Percentiles rank a stretch among this genome's conserved stretches.
Conservation (phyloP, 2,113 vertebrate genomes). For the Eptesicus fuscus region DNA sequence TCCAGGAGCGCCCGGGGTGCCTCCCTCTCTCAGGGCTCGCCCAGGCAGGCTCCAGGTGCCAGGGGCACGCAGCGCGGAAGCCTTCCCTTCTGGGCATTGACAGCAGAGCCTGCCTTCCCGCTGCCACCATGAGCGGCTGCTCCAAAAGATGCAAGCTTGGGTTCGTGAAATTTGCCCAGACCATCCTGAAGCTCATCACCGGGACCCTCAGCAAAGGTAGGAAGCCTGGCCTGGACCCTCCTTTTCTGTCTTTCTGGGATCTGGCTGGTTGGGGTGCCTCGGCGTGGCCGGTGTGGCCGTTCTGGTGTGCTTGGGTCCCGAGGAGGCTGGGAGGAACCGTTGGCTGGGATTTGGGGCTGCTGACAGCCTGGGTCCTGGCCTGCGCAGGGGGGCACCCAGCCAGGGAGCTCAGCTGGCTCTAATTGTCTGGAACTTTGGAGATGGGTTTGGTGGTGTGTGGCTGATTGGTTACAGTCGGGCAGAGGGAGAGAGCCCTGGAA, state of each 20-base stretch:
- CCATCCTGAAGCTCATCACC: constrained; percentile 90
- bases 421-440: constrained; percentile 63
- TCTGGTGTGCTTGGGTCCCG: not conserved
- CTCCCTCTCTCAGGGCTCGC: not conserved
- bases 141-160: constrained; percentile 91
- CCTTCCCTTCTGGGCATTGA: not conserved
- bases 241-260: not conserved
- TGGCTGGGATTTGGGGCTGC: constrained; percentile 40
- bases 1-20: not conserved
- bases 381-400: not conserved
- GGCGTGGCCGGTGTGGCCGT: not conserved
- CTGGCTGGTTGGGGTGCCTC: not conserved
- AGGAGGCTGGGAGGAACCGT: not conserved
- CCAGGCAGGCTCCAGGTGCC: constrained; percentile 20
- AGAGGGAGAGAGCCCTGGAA: not conserved
- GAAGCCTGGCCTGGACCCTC: not conserved
- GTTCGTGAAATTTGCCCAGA: constrained; percentile 89
- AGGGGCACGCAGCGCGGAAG: not conserved
- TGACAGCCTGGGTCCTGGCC: constrained; percentile 9
- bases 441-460: constrained; percentile 54
- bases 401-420: constrained; percentile 41
- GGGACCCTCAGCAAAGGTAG: constrained; percentile 95
- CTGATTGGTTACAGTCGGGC: not conserved
- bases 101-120: not conserved
- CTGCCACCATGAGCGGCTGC: constrained; percentile 87